Base-by-base conservation (phyloP, 1,140 invertebrate genomes). In the Magallana angulata region DNA sequence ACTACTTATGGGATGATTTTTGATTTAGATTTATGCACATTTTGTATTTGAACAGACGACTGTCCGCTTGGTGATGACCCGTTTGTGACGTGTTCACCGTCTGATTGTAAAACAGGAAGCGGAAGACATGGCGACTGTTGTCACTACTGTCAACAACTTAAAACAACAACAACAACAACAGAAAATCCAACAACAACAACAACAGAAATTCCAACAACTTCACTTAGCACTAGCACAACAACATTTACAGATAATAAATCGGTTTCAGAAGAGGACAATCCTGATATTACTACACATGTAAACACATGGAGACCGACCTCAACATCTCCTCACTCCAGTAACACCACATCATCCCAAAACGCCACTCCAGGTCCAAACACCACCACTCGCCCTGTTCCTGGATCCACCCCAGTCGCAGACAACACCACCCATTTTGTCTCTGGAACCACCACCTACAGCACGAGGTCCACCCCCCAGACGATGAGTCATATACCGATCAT, bases 21-120 rank as follows among this genome's bases (percentile, higher is more conserved):
- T 48, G 36, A 5, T 48, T 48, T 4, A 48, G 36, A 48, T 48
- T 48, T 48, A 48, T 48, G 36, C 5, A 48, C 5, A 48, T 48
- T 64, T 16, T 68, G 64, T 7, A 9, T 16, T 8, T 7, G 30
- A 30, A 30, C 24, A 76, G 68, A 76, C 36, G 24, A 11, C 8
- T 76, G 68, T 76, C 68, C 68, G 2, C 68, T 30, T 76, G 68
- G 68, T 4, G 68, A 76, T 76, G 68, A 76, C 68, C 68, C 68
- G 2, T 76, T 76, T 24, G 18, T 76, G 8, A 76, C 68, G 24
- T 76, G 68, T 36, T 18, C 24, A 12, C 8, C 9, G 24, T 76
- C 68, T 30, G 68, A 76, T 30, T 76, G 68, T 76, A 30, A 30
- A 12, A 18, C 18, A 76, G 24, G 24, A 7, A 76, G 68, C 36